A percentile compares a stretch with the other conserved stretches of the same genome.
These are phyloP conservation scores for Zonotrichia leucophrys DNA, from an alignment of 2,113 vertebrate species.

Conservation along the genomic window DNA sequence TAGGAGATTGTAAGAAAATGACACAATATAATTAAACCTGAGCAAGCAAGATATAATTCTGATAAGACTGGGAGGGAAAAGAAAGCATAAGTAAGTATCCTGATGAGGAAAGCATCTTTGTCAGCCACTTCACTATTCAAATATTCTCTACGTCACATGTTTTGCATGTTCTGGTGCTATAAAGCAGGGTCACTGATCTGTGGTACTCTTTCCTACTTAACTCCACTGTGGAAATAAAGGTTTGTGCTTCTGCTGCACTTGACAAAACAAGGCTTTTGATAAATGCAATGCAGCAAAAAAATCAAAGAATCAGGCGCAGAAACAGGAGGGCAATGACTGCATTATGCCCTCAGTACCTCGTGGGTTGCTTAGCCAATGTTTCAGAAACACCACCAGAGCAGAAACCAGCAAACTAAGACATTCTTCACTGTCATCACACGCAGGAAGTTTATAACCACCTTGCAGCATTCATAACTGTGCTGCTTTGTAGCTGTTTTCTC, in stretches of 20 bases:
- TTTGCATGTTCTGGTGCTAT: background rate
- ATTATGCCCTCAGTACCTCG: background rate
- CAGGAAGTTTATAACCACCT: background rate
- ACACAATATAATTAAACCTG: background rate
- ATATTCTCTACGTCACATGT: background rate
- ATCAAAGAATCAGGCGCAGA: background rate
- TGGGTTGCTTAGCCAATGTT: background rate
- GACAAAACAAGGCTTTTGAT: background rate
- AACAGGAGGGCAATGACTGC: background rate
- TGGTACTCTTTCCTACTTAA: background rate
- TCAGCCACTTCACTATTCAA: background rate
- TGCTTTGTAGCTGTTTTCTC: background rate
- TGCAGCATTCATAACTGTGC: background rate
- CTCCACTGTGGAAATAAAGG: background rate
- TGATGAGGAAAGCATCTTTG: background rate
- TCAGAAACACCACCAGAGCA: background rate
- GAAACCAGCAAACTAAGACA: background rate
- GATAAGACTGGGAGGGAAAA: background rate
- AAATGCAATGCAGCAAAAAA: background rate
- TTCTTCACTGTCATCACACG: background rate
- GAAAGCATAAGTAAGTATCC: background rate
- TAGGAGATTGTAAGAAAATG: background rate
- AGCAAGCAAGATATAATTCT: background rate
- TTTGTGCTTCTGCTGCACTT: background rate
- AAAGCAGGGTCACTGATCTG: background rate